Conservation (phyloP, 2,888 invertebrate genomes). For the Seira ritae region DNA sequence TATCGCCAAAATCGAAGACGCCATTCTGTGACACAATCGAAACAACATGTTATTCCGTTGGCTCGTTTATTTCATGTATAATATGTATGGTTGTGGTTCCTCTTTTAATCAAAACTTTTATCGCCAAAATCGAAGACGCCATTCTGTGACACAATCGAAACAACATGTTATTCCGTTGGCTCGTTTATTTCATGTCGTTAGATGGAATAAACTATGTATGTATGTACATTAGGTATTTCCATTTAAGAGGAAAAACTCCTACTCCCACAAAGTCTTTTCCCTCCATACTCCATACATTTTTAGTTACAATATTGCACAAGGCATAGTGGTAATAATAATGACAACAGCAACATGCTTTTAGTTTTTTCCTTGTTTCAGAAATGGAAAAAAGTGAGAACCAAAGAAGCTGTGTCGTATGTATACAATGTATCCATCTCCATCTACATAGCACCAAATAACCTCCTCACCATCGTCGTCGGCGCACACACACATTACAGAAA, state of each 20-base stretch:
- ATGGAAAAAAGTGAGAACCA: not conserved
- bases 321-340: constrained; percentile 46
- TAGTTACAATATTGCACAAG: constrained; percentile 28
- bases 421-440: not conserved
- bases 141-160: not conserved
- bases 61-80: constrained; percentile 63
- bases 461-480: not conserved
- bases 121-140: too few relatives aligned
- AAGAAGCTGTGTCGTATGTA: not conserved
- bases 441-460: not conserved
- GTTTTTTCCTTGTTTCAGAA: constrained; percentile 11
- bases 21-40: too few relatives aligned
- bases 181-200: constrained; percentile 61
- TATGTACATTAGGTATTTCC: too few relatives aligned
- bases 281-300: not conserved
- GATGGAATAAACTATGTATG: not conserved
- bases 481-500: constrained; percentile 14
- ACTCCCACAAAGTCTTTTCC: not conserved
- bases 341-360: constrained; percentile 30
- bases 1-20: too few relatives aligned
- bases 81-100: too few relatives aligned
- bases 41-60: constrained; percentile 42
- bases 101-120: too few relatives aligned
- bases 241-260: constrained; percentile 7
- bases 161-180: constrained; percentile 46